phyloP scores from a whole-genome alignment of 2,113 vertebrate species.

The Hemicordylus capensis region DNA sequence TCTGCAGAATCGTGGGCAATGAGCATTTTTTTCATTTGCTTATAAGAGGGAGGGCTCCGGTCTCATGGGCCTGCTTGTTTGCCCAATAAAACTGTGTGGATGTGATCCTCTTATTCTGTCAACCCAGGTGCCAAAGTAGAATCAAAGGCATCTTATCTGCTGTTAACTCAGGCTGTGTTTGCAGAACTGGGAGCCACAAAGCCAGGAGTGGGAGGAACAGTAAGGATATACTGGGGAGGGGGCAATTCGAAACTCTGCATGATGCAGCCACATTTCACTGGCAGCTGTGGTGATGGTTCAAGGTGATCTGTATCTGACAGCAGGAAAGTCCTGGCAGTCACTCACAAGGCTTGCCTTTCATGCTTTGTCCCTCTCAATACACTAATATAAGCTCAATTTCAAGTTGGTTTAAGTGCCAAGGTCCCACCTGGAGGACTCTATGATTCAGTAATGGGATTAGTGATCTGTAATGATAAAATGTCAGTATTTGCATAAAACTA shows the following conservation, averaged over 20 bases:
- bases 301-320: neutral
- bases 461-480: neutral
- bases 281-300: neutral
- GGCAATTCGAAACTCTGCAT: neutral
- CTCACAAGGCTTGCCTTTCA: neutral
- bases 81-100: neutral
- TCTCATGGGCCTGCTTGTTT: neutral
- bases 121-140: neutral
- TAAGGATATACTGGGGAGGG: neutral
- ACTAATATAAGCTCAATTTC: neutral
- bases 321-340: neutral
- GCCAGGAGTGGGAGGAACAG: neutral
- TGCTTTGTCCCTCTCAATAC: neutral
- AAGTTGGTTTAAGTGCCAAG: neutral
- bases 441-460: neutral
- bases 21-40: neutral
- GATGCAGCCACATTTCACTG: neutral
- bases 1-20: neutral
- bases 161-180: conserved; percentile 9
- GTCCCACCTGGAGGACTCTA: neutral
- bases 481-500: neutral
- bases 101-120: neutral
- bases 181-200: neutral
- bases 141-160: neutral
- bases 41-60: neutral